A percentile compares a stretch with the other conserved stretches of the same genome.
phyloP scores from a whole-genome alignment of 2,888 invertebrate species.

The Hartigia nigra region DNA sequence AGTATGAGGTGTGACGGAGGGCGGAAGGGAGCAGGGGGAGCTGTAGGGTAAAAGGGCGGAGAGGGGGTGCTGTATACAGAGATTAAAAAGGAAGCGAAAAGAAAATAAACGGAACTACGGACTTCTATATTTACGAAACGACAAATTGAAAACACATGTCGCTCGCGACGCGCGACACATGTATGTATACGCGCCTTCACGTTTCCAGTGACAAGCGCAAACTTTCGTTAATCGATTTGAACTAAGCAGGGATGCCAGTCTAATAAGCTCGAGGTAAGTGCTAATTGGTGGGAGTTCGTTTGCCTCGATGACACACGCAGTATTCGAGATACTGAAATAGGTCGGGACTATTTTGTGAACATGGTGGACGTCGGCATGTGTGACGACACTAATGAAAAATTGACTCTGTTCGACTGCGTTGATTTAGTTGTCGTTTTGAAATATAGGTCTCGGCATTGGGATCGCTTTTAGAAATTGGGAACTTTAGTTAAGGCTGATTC shows the following conservation, averaged over 20 bases:
- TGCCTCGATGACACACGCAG: conserved; percentile 27
- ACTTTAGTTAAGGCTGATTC: neutral
- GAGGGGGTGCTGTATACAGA: neutral
- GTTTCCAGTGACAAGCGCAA: conserved; percentile 32
- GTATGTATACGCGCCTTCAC: conserved; percentile 14
- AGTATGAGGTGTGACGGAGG: neutral
- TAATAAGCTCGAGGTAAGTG: conserved; percentile 31
- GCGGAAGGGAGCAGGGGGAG: too few species aligned
- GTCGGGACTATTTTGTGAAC: neutral
- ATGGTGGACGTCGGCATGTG: neutral
- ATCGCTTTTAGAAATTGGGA: neutral
- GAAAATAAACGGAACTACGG: neutral
- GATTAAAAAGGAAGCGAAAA: neutral
- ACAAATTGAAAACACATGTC: conserved; percentile 46
- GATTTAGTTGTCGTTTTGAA: neutral
- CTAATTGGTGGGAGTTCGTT: conserved; percentile 38
- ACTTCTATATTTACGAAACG: conserved; percentile 38
- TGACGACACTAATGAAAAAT: neutral
- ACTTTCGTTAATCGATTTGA: conserved; percentile 40
- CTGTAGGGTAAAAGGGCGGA: too few species aligned
- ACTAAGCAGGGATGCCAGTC: conserved; percentile 24
- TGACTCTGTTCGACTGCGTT: neutral
- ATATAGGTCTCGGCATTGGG: neutral
- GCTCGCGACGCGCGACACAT: conserved; percentile 29
- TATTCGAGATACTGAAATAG: conserved; percentile 18